Evolutionary conservation across 1,140 invertebrate genomes (phyloP).

Genomic region (Brachionus manjavacas): DNA sequence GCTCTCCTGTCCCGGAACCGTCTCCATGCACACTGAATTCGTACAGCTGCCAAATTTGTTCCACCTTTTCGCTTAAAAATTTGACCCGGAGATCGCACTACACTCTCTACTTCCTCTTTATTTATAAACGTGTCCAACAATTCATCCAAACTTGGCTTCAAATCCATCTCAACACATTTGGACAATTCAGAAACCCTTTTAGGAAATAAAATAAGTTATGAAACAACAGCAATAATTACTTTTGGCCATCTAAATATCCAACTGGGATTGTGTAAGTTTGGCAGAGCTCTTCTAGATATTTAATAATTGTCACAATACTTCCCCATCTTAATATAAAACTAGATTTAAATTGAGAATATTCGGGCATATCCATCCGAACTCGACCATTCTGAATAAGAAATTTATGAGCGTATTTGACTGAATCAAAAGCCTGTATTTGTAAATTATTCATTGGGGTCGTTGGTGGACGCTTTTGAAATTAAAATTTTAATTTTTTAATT

Average conservation of each 20-base stretch:
- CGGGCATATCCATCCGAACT: neutral
- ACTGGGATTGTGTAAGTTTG: conserved; percentile 52
- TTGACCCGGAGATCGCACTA: conserved; percentile 51
- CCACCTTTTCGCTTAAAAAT: conserved; percentile 22
- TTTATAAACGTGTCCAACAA: conserved; percentile 52
- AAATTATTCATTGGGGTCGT: neutral
- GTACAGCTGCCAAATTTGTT: conserved; percentile 50
- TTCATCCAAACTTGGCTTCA: conserved; percentile 49
- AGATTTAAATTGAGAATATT: neutral
- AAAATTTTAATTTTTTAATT: too few relatives aligned
- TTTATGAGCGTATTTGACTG: neutral
- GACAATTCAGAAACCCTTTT: conserved; percentile 53
- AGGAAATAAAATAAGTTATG: neutral
- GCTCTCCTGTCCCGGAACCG: conserved; percentile 49
- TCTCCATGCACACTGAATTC: conserved; percentile 53
- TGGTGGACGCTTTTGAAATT: neutral
- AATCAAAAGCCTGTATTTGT: neutral
- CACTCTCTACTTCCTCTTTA: conserved; percentile 53
- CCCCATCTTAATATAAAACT: conserved; percentile 37
- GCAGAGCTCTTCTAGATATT: conserved; percentile 51
- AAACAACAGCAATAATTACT: conserved; percentile 39
- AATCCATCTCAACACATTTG: conserved; percentile 54
- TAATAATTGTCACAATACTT: conserved; percentile 53
- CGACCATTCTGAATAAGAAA: conserved; percentile 29
- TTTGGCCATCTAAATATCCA: conserved; percentile 56